Conservation (phyloP, 2,113 vertebrate species). For the Mormyrus iriodes region DNA sequence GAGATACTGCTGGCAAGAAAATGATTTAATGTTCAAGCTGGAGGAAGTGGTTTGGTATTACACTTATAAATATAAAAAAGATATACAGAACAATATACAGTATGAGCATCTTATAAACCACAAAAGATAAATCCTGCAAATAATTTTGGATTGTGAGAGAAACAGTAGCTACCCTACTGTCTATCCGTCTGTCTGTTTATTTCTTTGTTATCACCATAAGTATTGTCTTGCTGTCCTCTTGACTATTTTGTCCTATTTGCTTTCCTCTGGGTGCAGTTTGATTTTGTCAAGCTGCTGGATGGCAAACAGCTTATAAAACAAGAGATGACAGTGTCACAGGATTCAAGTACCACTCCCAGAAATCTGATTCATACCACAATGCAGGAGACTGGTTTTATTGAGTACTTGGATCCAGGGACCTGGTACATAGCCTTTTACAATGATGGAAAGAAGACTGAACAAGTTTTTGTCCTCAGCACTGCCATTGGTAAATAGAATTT, state of each 20-base stretch:
- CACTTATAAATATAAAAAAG: not conserved
- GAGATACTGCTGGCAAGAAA: not conserved
- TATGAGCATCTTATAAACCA: not conserved
- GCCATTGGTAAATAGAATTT: conserved; percentile 66
- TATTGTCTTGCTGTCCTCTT: not conserved
- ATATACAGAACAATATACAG: not conserved
- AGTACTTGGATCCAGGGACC: conserved; percentile 79
- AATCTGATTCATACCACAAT: conserved; percentile 69
- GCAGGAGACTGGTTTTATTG: conserved; percentile 79
- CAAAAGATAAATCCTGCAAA: not conserved
- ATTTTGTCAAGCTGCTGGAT: conserved; percentile 84
- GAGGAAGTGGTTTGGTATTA: not conserved
- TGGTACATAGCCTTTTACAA: conserved; percentile 86
- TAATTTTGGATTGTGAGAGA: not conserved
- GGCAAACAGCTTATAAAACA: conserved; percentile 78
- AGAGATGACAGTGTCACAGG: conserved; percentile 64
- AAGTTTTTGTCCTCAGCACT: conserved; percentile 75
- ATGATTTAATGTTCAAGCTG: not conserved
- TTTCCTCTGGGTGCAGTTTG: conserved; percentile 64
- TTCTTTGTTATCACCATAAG: not conserved
- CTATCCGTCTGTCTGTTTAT: not conserved
- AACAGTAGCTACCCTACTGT: not conserved
- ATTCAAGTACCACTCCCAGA: conserved; percentile 57
- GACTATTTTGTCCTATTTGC: not conserved
- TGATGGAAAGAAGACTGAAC: conserved; percentile 78